Percentiles rank a stretch among this genome's conserved stretches.
These are phyloP conservation scores for Sakesphorus luctuosus DNA, from an alignment of 2,113 vertebrate genomes.

Conservation along the genomic window DNA sequence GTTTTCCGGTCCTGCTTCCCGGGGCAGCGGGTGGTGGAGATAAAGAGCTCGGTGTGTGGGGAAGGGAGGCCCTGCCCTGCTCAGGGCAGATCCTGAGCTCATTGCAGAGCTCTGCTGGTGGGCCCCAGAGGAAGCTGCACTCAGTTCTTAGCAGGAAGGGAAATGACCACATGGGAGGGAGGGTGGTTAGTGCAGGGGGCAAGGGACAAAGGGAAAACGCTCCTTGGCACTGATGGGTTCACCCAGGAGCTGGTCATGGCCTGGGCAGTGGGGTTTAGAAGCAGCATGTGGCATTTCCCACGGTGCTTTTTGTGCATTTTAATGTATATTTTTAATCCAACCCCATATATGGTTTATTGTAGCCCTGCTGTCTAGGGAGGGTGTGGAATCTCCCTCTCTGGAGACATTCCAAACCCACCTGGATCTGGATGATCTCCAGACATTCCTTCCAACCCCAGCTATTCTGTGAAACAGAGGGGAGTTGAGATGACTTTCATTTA, in stretches of 20 bases:
- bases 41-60: slow-evolving; percentile 55
- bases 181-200: slow-evolving; percentile 36
- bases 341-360: background rate
- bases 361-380: background rate
- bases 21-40: slow-evolving; percentile 1
- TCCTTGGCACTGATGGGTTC: background rate
- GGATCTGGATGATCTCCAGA: background rate
- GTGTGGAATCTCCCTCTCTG: too few relatives aligned
- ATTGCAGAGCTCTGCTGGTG: background rate
- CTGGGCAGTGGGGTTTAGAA: background rate
- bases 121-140: slow-evolving; percentile 62
- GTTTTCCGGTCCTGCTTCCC: slow-evolving; percentile 1
- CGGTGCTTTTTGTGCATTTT: background rate
- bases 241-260: background rate
- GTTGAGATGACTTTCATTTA: background rate
- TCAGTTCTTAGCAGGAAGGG: slow-evolving; percentile 72
- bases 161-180: slow-evolving; percentile 70
- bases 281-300: background rate
- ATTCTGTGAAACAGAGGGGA: background rate
- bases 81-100: background rate
- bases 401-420: too few relatives aligned
- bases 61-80: slow-evolving; percentile 59
- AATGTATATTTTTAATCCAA: background rate
- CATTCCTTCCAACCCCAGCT: background rate
- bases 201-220: background rate